Evolutionary conservation across 2,888 invertebrate genomes (phyloP).

Genomic region (Ichneumon xanthorius): DNA sequence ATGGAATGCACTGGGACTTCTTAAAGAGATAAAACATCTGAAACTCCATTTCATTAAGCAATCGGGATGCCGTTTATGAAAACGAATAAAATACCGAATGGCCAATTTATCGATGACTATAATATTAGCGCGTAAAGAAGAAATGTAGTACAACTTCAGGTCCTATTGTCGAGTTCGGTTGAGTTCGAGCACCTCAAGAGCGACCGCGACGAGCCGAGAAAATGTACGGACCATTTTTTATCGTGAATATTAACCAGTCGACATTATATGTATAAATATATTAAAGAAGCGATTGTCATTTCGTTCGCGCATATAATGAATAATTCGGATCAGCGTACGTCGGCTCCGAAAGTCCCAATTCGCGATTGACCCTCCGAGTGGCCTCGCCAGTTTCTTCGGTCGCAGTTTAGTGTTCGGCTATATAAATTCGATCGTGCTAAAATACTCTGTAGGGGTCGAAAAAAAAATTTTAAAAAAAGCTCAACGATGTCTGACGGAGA

Average conservation of each 20-base stretch:
- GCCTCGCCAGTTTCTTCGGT: neutral
- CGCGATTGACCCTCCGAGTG: neutral
- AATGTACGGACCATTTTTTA: neutral
- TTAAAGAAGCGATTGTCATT: slow-evolving; percentile 27
- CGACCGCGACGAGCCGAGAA: neutral
- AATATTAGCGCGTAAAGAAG: too few relatives aligned
- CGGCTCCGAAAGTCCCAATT: neutral
- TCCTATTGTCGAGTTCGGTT: neutral
- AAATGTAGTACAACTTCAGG: too few relatives aligned
- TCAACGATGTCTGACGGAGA: neutral
- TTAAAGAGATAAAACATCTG: too few relatives aligned
- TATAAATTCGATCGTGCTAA: neutral
- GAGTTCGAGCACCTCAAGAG: neutral
- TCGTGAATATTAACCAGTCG: slow-evolving; percentile 3
- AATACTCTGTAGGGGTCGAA: neutral
- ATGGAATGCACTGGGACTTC: too few relatives aligned
- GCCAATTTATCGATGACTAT: too few relatives aligned
- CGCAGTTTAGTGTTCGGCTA: neutral
- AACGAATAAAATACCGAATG: too few relatives aligned
- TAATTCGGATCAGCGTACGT: slow-evolving; percentile 18
- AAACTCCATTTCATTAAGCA: too few relatives aligned
- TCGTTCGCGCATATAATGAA: slow-evolving; percentile 34
- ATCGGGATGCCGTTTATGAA: too few relatives aligned
- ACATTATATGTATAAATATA: neutral
- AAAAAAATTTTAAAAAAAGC: neutral